phyloP scores from a whole-genome alignment of 2,797 vertebrate species.

The Catostomus latipinnis region DNA sequence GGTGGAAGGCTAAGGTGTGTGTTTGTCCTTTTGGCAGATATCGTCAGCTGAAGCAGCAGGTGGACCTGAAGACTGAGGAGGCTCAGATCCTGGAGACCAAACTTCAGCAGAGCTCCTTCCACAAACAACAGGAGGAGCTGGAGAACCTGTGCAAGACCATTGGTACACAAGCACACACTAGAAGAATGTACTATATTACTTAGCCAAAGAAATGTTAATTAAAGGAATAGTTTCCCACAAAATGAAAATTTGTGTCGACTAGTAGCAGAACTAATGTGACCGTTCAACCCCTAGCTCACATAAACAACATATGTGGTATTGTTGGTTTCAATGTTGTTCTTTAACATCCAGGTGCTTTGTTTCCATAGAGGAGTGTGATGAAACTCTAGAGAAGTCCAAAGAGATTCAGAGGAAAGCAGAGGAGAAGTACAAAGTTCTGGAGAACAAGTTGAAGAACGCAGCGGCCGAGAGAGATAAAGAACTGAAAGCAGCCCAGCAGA shows the following conservation, averaged over 20 bases:
- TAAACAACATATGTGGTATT: background rate
- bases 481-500: conserved; percentile 85
- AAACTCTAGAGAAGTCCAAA: conserved; percentile 85
- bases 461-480: conserved; percentile 87
- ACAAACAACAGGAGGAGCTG: conserved; percentile 93
- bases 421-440: conserved; percentile 88
- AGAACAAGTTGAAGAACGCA: conserved; percentile 94
- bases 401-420: conserved; percentile 87
- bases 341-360: background rate
- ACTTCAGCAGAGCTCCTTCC: conserved; percentile 91
- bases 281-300: no score
- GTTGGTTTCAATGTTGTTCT: background rate
- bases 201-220: no score
- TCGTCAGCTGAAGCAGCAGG: conserved; percentile 87
- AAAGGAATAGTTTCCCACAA: no score
- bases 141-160: conserved; percentile 88
- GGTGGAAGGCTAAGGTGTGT: background rate
- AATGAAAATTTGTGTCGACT: no score
- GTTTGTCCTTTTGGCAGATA: conserved; percentile 75
- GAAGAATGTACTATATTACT: no score
- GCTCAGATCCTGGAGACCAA: conserved; percentile 87
- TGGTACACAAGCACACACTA: conserved; percentile 70
- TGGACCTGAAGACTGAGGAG: conserved; percentile 91
- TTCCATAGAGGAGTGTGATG: conserved; percentile 85
- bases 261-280: no score